phyloP scores from a whole-genome alignment of 2,888 invertebrate species.

The Andrena haemorrhoa region DNA sequence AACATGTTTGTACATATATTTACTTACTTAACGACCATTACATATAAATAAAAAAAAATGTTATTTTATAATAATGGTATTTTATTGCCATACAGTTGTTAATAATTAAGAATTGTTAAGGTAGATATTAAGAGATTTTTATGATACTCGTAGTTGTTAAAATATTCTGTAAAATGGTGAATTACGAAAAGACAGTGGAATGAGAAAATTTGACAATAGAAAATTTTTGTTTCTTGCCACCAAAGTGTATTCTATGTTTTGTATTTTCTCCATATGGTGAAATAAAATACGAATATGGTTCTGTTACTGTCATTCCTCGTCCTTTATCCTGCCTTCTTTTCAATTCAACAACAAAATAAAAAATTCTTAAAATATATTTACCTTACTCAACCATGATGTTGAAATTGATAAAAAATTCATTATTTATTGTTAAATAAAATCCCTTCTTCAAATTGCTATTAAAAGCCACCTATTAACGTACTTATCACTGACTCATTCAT shows the following conservation, averaged over 20 bases:
- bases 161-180: background rate
- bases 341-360: too few species aligned
- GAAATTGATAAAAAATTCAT: background rate
- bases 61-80: conserved; percentile 9
- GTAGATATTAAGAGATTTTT: conserved; percentile 19
- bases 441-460: background rate
- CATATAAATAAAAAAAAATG: background rate
- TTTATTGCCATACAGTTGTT: conserved; percentile 38
- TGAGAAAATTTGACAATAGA: background rate
- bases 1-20: conserved; percentile 39
- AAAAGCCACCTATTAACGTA: background rate
- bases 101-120: background rate
- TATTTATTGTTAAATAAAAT: background rate
- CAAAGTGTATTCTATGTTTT: conserved; percentile 49
- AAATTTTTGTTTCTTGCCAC: conserved; percentile 32
- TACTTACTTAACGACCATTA: conserved; percentile 5
- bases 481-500: background rate
- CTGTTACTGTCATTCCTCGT: background rate
- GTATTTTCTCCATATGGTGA: conserved; percentile 20
- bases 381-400: background rate
- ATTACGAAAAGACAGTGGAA: background rate
- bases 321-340: background rate
- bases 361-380: background rate
- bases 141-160: conserved; percentile 18
- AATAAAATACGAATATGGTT: conserved; percentile 45